Evolutionary conservation across 1,140 invertebrate genomes (phyloP), one percentile per base, ranked within the genome.

Genomic region (Heliconius melpomene): DNA sequence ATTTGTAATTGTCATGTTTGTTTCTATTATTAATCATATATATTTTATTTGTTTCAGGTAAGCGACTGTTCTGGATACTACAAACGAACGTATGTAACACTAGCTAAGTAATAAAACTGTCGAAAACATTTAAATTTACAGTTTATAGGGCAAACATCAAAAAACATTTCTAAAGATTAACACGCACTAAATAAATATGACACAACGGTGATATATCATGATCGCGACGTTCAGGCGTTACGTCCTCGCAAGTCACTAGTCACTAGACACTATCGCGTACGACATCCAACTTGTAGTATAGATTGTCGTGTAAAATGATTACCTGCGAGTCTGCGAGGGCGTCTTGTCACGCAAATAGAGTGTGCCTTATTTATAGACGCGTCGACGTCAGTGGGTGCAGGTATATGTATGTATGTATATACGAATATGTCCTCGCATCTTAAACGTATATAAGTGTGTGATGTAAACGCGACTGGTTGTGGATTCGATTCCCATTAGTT

Each of bases 301-400:
- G 26, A 66, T 66, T 66, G 29, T 29, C 11, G 60, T 73, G 76
- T 73, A 66, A 79, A 82, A 26, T 52, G 74, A 77, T 82, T 52
- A 82, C 78, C 81, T 82, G 81, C 75, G 52, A 77, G 66, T 54
- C 32, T 73, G 52, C 79, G 77, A 76, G 78, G 77, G 81, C 74
- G 74, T 77, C 26, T 76, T 74, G 75, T 80, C 79, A 74, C 74
- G 72, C 72, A 82, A 79, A 82, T 82, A 82, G 78, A 79, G 71
- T 76, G 81, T 71, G 74, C 74, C 29, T 77, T 82, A 82, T 82
- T 82, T 77, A 82, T 82, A 82, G 75, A 74, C 72, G 76, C 78
- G 40, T 79, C 60, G 71, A 79, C 81, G 81, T 82, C 81, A 77
- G 74, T 75, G 73, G 75, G 77, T 82, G 80, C 77, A 73, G 7